Base-by-base conservation (phyloP, 2,888 invertebrate genomes). In the Selenia dentaria region DNA sequence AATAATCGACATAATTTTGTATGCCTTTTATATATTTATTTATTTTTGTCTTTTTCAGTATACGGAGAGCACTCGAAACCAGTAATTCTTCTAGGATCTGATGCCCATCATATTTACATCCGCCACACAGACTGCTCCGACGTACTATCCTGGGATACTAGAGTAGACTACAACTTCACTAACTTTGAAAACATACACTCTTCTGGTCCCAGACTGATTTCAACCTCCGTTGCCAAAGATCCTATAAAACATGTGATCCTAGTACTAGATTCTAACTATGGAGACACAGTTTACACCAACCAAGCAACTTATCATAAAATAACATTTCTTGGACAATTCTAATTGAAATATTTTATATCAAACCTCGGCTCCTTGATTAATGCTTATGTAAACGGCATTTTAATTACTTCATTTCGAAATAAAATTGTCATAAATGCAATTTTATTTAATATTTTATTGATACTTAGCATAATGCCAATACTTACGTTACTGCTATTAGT, bases 211-310 rank as follows among this genome's bases (percentile, higher is more conserved):
- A 83, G 89, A 44, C 73, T 91, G 20, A 69, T 92, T 16, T 86
- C 93, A 2, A 93, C 93, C 0, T 91, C 93, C 3, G 93, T 92
- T 0, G 70, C 91, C 8, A 81, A 92, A 0, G 93, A 93, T 51
- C 83, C 85, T 46, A 79, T 85, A 42, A 85, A 91, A 51, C 84
- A 83, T 40, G 68, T 84, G 13, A 87, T 94, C 62, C 73, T 94
- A 18, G 83, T 93, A 9, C 74, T 94, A 1, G 93, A 94, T 62
- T 92, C 93, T 6, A 93, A 93, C 62, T 93, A 93, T 70, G 91
- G 86, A 0, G 93, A 93, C 62, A 93, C 88, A 46, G 82, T 93
- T 39, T 81, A 88, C 31, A 84, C 83, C 14, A 91, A 89, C 28
- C 39, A 58, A 8, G 66, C 77, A 3, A 78, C 79, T 3, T 80